Evolutionary conservation across 2,113 vertebrate species (phyloP), one percentile per base, ranked within the genome.

Genomic region (Helogale parvula): DNA sequence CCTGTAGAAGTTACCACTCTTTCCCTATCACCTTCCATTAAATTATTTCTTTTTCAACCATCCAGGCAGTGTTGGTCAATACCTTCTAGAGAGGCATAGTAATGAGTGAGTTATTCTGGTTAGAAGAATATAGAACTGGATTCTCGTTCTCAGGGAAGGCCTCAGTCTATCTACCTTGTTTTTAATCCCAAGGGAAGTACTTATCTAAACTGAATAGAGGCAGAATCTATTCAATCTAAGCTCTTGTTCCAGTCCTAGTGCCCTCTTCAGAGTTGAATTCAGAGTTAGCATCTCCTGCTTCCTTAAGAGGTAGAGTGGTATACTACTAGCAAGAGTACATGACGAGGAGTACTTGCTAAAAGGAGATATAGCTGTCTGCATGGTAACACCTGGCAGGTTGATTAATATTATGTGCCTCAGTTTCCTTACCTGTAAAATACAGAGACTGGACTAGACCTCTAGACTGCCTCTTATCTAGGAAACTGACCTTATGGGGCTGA

Each of bases 371-470:
- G 72, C 41, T 76, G 38, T 27, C 38, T 74, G 72, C 45, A 45
- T 66, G 63, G 25, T 95, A 88, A 69, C 45, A 71, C 47, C 35
- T 82, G 68, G 35, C 31, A 94, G 88, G 45, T 72, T 83, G 54
- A 54, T 79, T 96, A 10, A 72, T 74, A 93, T 83, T 96, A 72
- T 71, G 63, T 91, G 50, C 84, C 41, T 97, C 57, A 54, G 47
- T 97, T 93, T 92, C 72, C 72, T 97, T 45, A 57, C 52, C n/a
- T 96, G 0, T 54, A 81, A 96, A 88, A 84, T 79, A 77, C 29
- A 65, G 47, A 95, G 50, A 54, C 35, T 63, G 31, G 41, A 86
- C 33, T 92, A 83, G 66, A 90, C 50, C 25, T 87, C 4, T 88
- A 81, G 65, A 86, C 85, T 82, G 57, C 23, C 38, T 85, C 25